These are phyloP conservation scores for Erpornis zantholeuca DNA, from an alignment of 2,113 vertebrate species.

Conservation along the genomic window DNA sequence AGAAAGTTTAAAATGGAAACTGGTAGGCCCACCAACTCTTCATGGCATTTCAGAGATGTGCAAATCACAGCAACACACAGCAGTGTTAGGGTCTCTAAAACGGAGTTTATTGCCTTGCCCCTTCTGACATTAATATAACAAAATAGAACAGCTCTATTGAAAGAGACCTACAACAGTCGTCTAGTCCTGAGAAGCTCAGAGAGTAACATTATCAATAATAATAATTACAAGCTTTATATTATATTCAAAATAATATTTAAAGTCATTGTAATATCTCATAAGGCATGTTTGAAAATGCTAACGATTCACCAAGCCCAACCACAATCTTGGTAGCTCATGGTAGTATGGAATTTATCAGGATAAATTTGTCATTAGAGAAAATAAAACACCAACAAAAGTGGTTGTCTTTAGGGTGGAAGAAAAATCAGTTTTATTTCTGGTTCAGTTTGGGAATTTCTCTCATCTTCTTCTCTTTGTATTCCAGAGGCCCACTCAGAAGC, in stretches of 20 bases:
- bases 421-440: neutral
- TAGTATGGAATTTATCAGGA: neutral
- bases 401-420: neutral
- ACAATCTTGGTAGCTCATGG: neutral
- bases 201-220: neutral
- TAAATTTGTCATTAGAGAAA: neutral
- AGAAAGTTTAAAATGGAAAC: neutral
- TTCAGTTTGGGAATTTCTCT: neutral
- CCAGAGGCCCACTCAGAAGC: neutral
- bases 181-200: neutral
- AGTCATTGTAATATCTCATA: neutral
- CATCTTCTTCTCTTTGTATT: neutral
- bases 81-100: neutral
- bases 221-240: neutral
- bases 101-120: neutral
- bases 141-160: neutral
- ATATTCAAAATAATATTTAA: neutral
- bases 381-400: neutral
- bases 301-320: neutral
- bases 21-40: neutral
- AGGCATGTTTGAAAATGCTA: neutral
- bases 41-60: neutral
- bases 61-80: neutral
- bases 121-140: neutral
- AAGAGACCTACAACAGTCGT: neutral